Conservation (phyloP, 2,888 invertebrate genomes). For the Drosophila kokeensis region DNA sequence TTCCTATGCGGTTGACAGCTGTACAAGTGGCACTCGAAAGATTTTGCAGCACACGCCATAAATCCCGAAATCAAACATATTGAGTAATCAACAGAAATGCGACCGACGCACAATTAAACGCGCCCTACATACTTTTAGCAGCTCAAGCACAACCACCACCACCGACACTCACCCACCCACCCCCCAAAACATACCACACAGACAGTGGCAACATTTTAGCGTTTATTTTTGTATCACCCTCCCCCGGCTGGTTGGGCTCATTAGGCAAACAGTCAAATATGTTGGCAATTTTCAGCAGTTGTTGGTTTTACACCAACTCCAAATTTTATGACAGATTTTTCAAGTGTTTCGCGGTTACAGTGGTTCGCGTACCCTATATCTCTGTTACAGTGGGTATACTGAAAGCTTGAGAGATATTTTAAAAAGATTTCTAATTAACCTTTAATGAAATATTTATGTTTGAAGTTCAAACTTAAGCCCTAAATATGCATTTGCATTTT, state of each 20-base stretch:
- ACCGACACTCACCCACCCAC: conserved; percentile 23
- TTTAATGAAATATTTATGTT: background rate
- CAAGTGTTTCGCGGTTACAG: conserved; percentile 64
- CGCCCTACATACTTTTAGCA: conserved; percentile 32
- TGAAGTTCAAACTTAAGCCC: background rate
- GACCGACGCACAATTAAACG: conserved; percentile 41
- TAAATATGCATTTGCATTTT: background rate
- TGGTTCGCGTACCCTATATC: conserved; percentile 24
- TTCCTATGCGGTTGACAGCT: conserved; percentile 56
- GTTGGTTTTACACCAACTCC: conserved; percentile 65
- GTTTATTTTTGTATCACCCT: conserved; percentile 31
- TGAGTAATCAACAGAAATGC: conserved; percentile 83
- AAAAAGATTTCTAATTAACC: background rate
- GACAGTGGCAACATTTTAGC: conserved; percentile 9
- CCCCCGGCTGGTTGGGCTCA: conserved; percentile 49
- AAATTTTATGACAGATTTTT: conserved; percentile 78
- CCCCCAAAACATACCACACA: background rate
- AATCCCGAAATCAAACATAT: conserved; percentile 83
- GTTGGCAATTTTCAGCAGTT: conserved; percentile 79
- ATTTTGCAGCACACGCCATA: conserved; percentile 53
- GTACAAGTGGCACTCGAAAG: conserved; percentile 62
- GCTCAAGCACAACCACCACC: conserved; percentile 13
- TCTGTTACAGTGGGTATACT: background rate
- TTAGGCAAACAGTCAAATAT: conserved; percentile 78
- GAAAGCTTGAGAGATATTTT: background rate